These are phyloP conservation scores for Apistogramma diplotaenia DNA, from an alignment of 2,113 vertebrate species.

Conservation along the genomic window DNA sequence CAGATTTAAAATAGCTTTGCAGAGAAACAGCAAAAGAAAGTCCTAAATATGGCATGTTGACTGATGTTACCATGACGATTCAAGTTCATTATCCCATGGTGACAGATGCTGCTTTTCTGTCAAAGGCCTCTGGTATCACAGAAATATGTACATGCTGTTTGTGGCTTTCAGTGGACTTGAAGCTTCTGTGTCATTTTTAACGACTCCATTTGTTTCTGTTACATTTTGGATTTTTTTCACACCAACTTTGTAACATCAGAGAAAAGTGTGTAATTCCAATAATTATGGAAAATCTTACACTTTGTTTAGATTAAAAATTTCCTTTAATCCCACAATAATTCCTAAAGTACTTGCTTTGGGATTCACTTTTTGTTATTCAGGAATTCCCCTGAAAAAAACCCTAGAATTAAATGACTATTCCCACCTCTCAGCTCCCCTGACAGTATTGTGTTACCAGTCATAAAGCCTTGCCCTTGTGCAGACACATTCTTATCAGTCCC, in stretches of 20 bases:
- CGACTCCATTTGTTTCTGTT: neutral
- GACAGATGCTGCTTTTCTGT: too few relatives aligned
- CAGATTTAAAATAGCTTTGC: too few relatives aligned
- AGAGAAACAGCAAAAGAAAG: neutral
- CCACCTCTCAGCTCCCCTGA: neutral
- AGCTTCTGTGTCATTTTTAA: neutral
- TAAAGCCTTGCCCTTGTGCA: constrained; percentile 30
- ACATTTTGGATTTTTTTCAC: too few relatives aligned
- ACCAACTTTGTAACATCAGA: too few relatives aligned
- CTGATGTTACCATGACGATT: neutral
- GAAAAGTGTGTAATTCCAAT: too few relatives aligned
- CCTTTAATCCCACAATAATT: neutral
- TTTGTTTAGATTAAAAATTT: neutral
- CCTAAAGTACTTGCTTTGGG: neutral
- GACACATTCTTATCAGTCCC: constrained; percentile 49
- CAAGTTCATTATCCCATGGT: too few relatives aligned
- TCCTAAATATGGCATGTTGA: neutral
- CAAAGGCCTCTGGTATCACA: too few relatives aligned
- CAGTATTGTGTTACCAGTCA: neutral
- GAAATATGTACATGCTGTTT: too few relatives aligned
- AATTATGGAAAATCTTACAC: too few relatives aligned
- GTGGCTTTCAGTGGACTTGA: neutral
- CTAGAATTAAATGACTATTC: constrained; percentile 2
- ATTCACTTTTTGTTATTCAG: neutral
- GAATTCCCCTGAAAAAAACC: constrained; percentile 7